These are phyloP conservation scores for Pseudochirops cupreus DNA, from an alignment of 2,797 vertebrate genomes.

Conservation along the genomic window DNA sequence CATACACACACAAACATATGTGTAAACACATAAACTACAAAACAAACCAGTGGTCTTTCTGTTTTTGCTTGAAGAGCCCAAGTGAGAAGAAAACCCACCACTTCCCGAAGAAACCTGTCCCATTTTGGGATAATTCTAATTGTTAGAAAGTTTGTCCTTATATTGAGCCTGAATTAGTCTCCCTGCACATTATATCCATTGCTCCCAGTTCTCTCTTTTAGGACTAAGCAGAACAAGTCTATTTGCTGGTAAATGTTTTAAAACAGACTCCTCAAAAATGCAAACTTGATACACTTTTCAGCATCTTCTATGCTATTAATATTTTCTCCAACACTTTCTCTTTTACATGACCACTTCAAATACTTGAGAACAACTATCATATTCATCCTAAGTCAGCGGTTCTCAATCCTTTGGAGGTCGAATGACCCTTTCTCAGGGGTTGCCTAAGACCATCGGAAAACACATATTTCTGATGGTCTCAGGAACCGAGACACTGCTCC, in stretches of 20 bases:
- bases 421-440: no score
- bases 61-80: not conserved
- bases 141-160: not conserved
- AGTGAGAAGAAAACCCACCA: not conserved
- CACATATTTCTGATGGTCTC: no score
- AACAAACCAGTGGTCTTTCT: not conserved
- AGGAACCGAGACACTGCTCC: no score
- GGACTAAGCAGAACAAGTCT: not conserved
- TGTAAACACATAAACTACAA: not conserved
- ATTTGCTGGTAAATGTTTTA: not conserved
- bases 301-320: not conserved
- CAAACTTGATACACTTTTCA: not conserved
- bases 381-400: not conserved
- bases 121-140: not conserved
- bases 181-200: not conserved
- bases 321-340: not conserved
- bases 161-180: not conserved
- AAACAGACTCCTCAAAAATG: not conserved
- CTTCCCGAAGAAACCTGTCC: not conserved
- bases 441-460: no score
- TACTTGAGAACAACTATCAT: not conserved
- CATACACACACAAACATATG: no score
- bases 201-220: not conserved
- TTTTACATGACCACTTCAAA: not conserved
- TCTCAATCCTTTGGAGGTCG: no score